Conservation (phyloP, 2,113 vertebrate species). For the Paedocypris sp. region DNA sequence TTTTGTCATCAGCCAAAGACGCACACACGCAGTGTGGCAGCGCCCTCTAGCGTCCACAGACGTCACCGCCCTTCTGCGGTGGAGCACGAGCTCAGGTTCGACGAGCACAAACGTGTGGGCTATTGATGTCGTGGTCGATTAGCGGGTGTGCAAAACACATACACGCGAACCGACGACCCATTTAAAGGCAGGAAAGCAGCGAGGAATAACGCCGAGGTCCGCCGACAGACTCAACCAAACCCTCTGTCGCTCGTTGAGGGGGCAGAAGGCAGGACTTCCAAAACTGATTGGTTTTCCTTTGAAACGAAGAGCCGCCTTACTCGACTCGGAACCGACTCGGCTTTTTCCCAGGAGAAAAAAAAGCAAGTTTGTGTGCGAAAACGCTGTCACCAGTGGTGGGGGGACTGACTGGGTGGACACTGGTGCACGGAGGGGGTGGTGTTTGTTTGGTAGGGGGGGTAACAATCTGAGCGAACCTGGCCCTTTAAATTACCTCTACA, state of each 20-base stretch:
- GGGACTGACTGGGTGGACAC: constrained; percentile 51
- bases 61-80: constrained; percentile 15
- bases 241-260: neutral
- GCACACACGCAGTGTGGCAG: constrained; percentile 5
- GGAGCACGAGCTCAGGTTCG: neutral
- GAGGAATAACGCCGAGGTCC: neutral
- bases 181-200: neutral
- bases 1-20: too few species aligned
- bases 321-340: constrained; percentile 19
- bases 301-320: constrained; percentile 19
- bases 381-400: constrained; percentile 36
- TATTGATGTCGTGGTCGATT: neutral
- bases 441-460: constrained; percentile 57
- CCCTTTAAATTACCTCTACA: constrained; percentile 59
- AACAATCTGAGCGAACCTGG: constrained; percentile 50
- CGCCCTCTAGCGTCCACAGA: constrained; percentile 35
- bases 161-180: neutral
- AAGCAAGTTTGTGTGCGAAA: constrained; percentile 34
- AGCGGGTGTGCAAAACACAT: neutral
- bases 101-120: neutral
- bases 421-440: constrained; percentile 56
- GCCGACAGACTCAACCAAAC: constrained; percentile 14
- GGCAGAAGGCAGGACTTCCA: neutral
- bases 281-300: constrained; percentile 24
- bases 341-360: constrained; percentile 21